Conservation (phyloP, 2,888 invertebrate species). For the Busseola fusca region DNA sequence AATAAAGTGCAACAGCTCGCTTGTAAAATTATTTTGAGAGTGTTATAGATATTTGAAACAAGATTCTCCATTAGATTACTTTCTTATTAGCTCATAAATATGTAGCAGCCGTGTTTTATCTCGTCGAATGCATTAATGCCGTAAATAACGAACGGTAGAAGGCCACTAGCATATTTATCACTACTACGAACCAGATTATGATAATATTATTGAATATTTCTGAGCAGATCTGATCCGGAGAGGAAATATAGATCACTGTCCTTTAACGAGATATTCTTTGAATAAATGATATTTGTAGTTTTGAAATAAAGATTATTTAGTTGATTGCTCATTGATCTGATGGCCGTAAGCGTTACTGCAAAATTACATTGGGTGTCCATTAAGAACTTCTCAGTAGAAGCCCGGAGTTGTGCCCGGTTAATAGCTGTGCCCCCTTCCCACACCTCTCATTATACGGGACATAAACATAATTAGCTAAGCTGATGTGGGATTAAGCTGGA, state of each 20-base stretch:
- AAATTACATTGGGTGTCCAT: not conserved
- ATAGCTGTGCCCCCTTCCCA: not conserved
- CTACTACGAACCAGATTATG: constrained; percentile 49
- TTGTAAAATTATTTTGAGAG: not conserved
- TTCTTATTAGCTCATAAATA: constrained; percentile 47
- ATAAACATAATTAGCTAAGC: not conserved
- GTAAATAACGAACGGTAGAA: constrained; percentile 42
- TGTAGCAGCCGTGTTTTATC: constrained; percentile 50
- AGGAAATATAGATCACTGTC: constrained; percentile 32
- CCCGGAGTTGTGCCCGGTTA: not conserved
- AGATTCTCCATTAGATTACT: constrained; percentile 26
- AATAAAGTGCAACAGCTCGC: not conserved
- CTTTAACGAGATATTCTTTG: constrained; percentile 16
- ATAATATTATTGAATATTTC: constrained; percentile 49
- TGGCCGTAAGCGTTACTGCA: not conserved
- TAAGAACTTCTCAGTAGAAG: not conserved
- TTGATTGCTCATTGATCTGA: not conserved
- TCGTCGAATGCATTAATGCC: constrained; percentile 45
- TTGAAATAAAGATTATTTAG: not conserved
- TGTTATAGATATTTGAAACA: not conserved
- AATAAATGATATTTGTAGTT: constrained; percentile 13
- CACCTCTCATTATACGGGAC: not conserved
- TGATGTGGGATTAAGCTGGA: no score
- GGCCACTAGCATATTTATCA: constrained; percentile 54
- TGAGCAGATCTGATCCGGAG: constrained; percentile 32